phyloP scores from a whole-genome alignment of 2,113 vertebrate species.

The Heterotis niloticus region DNA sequence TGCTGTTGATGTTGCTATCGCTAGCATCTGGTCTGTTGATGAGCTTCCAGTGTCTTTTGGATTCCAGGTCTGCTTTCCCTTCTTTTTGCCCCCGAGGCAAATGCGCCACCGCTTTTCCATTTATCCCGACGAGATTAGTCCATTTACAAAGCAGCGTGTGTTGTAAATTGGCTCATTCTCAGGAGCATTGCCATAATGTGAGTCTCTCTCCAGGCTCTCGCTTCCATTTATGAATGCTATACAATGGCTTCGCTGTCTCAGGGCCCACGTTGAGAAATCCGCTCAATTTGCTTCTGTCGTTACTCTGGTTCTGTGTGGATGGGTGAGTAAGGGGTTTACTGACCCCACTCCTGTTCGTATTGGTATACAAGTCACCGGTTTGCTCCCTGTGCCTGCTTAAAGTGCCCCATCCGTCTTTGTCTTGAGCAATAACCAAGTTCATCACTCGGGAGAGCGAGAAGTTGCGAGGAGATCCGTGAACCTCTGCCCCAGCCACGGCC shows the following conservation, averaged over 20 bases:
- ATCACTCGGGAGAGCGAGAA: conserved; percentile 43
- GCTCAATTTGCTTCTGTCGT: conserved; percentile 3
- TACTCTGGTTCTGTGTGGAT: conserved; percentile 19
- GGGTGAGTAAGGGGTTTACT: conserved; percentile 45
- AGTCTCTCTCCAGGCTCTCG: background rate
- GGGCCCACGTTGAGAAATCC: background rate
- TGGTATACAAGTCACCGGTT: conserved; percentile 50
- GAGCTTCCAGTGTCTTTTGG: background rate
- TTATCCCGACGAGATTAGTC: background rate
- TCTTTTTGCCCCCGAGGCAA: background rate
- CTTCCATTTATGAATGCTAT: background rate
- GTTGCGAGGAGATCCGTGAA: conserved; percentile 16
- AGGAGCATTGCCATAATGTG: background rate
- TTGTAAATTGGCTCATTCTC: conserved; percentile 12
- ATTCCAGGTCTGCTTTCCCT: background rate
- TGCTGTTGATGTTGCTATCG: background rate
- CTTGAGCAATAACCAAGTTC: conserved; percentile 39
- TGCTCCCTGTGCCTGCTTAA: conserved; percentile 45
- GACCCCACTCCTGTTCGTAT: conserved; percentile 42
- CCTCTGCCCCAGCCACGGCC: conserved; percentile 23
- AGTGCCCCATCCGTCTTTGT: conserved; percentile 47
- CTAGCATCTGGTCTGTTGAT: background rate
- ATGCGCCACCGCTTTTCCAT: background rate
- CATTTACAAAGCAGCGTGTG: conserved; percentile 12
- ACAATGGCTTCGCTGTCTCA: background rate